Percentiles rank a stretch among this genome's conserved stretches.
phyloP scores from a whole-genome alignment of 1,140 invertebrate species.

The Pararge aegeria region DNA sequence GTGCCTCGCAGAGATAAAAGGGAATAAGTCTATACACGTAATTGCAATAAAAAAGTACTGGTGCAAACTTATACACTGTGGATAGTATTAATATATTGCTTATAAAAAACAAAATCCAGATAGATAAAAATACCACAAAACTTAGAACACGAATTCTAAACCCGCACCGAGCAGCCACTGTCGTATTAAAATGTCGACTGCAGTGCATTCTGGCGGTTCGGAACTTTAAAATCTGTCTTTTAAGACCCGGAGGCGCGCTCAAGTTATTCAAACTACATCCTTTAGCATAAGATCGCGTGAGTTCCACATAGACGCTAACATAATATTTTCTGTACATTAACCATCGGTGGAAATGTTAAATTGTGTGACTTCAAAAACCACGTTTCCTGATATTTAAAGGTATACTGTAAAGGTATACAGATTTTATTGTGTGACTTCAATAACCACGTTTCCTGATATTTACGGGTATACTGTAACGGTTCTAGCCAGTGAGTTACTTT shows the following conservation, averaged over 20 bases:
- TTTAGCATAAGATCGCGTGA: background rate
- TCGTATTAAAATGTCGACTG: slow-evolving; percentile 7
- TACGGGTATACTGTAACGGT: too few relatives aligned
- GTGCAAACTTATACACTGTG: too few relatives aligned
- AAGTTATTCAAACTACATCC: slow-evolving; percentile 4
- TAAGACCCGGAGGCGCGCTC: background rate
- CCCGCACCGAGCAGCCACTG: background rate
- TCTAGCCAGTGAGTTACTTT: too few relatives aligned
- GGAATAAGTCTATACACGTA: too few relatives aligned
- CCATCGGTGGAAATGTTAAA: background rate
- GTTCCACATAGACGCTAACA: background rate
- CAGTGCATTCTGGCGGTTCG: background rate
- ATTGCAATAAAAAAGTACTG: too few relatives aligned
- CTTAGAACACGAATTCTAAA: background rate
- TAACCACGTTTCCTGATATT: too few relatives aligned
- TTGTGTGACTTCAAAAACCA: background rate
- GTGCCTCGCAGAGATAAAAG: too few relatives aligned
- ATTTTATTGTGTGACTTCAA: background rate
- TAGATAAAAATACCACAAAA: background rate
- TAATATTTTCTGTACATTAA: slow-evolving; percentile 1
- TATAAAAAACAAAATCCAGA: background rate
- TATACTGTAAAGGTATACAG: background rate
- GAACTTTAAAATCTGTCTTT: slow-evolving; percentile 6
- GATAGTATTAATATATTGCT: background rate
- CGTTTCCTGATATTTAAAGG: background rate